These are phyloP conservation scores for Echeneis naucrates DNA, from an alignment of 2,797 vertebrate species.

Conservation along the genomic window DNA sequence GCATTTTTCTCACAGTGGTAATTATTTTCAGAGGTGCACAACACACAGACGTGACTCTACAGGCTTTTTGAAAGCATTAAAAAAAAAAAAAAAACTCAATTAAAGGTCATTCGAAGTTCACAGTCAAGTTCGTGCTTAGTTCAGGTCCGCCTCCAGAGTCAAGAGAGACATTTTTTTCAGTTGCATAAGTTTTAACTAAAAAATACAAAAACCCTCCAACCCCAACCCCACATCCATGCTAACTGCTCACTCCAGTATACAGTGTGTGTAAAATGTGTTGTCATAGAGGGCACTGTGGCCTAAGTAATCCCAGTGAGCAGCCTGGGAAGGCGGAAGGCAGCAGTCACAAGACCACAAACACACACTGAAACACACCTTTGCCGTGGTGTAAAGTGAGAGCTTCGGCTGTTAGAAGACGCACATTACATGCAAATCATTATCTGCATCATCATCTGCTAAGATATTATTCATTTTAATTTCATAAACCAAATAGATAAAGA, in stretches of 20 bases:
- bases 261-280: conserved; percentile 5
- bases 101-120: conserved; percentile 49
- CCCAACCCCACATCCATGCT: conserved; percentile 61
- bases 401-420: background rate
- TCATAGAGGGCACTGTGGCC: conserved; percentile 29
- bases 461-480: too few species aligned
- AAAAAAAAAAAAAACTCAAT: background rate
- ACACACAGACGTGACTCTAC: conserved; percentile 33
- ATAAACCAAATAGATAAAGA: too few species aligned
- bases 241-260: conserved; percentile 40
- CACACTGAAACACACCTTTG: background rate
- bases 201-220: too few species aligned
- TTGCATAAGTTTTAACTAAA: background rate
- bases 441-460: background rate
- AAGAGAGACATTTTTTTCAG: background rate
- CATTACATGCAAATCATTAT: background rate
- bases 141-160: conserved; percentile 19
- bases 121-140: conserved; percentile 44
- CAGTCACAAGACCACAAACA: conserved; percentile 51
- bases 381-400: background rate
- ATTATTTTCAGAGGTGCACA: conserved; percentile 47
- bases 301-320: conserved; percentile 60
- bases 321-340: conserved; percentile 50
- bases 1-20: conserved; percentile 48
- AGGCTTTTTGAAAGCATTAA: conserved; percentile 21